phyloP scores from a whole-genome alignment of 1,140 invertebrate genomes.

The Monomorium pharaonis region DNA sequence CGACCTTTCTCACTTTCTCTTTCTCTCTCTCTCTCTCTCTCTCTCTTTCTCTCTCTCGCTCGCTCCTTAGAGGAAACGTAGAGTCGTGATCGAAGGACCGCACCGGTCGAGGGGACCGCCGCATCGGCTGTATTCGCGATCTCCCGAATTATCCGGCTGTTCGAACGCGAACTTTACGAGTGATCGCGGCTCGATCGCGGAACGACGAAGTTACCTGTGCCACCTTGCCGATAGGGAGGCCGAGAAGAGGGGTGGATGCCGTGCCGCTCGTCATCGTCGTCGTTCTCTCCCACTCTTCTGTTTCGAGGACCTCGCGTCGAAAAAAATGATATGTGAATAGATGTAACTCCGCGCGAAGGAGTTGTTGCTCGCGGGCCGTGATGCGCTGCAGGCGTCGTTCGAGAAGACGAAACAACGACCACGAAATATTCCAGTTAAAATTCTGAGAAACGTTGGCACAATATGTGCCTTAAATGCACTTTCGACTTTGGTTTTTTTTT shows the following conservation, averaged over 20 bases:
- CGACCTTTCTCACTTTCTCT: not conserved
- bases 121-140: conserved; percentile 44
- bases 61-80: not conserved
- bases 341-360: not conserved
- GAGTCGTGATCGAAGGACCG: not conserved
- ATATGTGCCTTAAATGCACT: too few species aligned
- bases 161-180: conserved; percentile 65
- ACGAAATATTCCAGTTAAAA: not conserved
- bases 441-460: not conserved
- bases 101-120: conserved; percentile 35
- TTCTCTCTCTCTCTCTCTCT: not conserved
- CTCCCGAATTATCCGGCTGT: conserved; percentile 49
- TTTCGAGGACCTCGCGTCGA: conserved; percentile 22
- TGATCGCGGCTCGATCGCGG: conserved; percentile 63
- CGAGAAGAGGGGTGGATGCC: conserved; percentile 65
- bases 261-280: conserved; percentile 19
- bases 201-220: conserved; percentile 54
- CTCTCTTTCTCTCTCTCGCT: not conserved
- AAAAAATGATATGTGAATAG: not conserved
- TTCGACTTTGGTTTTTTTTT: not conserved
- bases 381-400: not conserved
- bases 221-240: conserved; percentile 31
- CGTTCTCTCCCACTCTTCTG: conserved; percentile 57
- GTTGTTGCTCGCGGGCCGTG: not conserved
- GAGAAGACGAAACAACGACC: not conserved